Evolutionary conservation across 2,888 invertebrate species (phyloP), one percentile per base, ranked within the genome.

Genomic region (Drosophila ustulata): DNA sequence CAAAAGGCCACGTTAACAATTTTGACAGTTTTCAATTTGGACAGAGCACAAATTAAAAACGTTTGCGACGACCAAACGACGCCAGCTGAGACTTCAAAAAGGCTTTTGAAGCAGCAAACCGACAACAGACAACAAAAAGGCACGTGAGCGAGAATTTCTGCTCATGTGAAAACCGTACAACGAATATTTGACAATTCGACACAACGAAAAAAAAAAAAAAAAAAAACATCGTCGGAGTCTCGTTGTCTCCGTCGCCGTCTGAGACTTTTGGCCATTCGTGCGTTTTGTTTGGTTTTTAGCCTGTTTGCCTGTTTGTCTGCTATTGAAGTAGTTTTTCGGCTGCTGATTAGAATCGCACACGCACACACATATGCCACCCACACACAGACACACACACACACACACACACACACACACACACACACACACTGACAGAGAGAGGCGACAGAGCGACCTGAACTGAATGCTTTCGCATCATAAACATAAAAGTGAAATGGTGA

Each of bases 1-100:
- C 43, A 71, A 66, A 72, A 51, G 67, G 55, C 70, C 50, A 79
- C 68, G 78, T 82, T 83, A 83, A 75, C 83, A 86, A 83, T 80
- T 83, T 75, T 86, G 89, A 84, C 88, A 88, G 81, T 80, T 84
- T 86, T 75, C 85, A 85, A 82, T 88, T 82, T 81, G 73, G 51
- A 18, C 66, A 26, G 58, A 69, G 63, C 58, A 78, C 80, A 83
- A 86, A 88, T 88, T 88, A 84, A 80, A 88, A 80, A 70, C 66
- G 80, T 47, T 56, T 30, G 53, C 62, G 61, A 70, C 50, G 79
- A 69, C 85, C 57, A 58, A 68, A 52, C 67, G 74, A 66, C 86
- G 83, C 78, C 88, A 88, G 58, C 83, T 83, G 83, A 67, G 78
- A 52, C 68, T 71, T 62, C 53, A 61, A 70, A 78, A 66, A 18